Evolutionary conservation across 2,888 invertebrate genomes (phyloP).

Genomic region (Theodoxus fluviatilis): DNA sequence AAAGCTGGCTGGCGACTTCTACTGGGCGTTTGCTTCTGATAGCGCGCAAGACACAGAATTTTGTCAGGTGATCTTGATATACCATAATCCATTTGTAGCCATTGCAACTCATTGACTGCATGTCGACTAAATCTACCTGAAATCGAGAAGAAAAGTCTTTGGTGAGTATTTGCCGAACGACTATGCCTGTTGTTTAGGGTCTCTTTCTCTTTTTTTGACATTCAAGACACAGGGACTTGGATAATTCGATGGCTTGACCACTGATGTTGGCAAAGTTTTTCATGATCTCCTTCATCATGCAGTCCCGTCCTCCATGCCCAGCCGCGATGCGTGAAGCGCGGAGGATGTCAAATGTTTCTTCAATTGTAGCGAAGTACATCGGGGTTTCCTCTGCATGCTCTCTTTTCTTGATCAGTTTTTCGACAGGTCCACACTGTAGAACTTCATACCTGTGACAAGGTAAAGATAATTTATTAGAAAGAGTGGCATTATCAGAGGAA

Average conservation of each 20-base stretch:
- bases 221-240: conserved; percentile 18
- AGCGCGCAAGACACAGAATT: neutral
- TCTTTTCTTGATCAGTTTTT: conserved; percentile 21
- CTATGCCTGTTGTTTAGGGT: neutral
- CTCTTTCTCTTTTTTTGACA: conserved; percentile 18
- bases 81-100: conserved; percentile 13
- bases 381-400: neutral
- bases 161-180: conserved; percentile 17
- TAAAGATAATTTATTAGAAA: too few relatives aligned
- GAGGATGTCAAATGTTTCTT: conserved; percentile 23
- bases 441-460: conserved; percentile 19
- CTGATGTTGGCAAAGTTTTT: conserved; percentile 19
- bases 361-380: conserved; percentile 16
- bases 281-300: conserved; percentile 10
- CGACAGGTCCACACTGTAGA: conserved; percentile 9
- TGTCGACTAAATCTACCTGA: conserved; percentile 23
- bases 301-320: conserved; percentile 24
- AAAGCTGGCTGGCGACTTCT: conserved; percentile 8
- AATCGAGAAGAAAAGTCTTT: conserved; percentile 14
- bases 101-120: neutral
- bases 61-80: conserved; percentile 12
- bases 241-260: neutral
- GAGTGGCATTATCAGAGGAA: too few relatives aligned
- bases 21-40: neutral
- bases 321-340: conserved; percentile 15